phyloP scores from a whole-genome alignment of 2,113 vertebrate genomes.

The Potamarius usumacintae region DNA sequence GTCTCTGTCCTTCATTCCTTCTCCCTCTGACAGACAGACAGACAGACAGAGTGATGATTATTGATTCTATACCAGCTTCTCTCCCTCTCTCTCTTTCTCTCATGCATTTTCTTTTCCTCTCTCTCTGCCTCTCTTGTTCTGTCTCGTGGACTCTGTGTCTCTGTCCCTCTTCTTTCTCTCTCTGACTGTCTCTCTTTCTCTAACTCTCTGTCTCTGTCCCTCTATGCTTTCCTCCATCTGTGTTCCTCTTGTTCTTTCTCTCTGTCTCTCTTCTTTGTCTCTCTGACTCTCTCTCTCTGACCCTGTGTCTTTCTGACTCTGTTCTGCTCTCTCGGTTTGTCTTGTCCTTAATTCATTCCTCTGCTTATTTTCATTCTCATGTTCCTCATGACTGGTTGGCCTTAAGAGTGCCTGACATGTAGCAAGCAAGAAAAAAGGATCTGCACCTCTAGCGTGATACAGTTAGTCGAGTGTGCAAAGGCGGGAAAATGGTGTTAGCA shows the following conservation, averaged over 20 bases:
- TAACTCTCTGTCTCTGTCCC: neutral
- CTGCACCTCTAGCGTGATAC: constrained; percentile 8
- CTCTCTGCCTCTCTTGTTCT: neutral
- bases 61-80: too few species aligned
- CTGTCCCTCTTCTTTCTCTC: neutral
- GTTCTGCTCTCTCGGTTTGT: neutral
- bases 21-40: too few species aligned
- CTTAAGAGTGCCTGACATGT: constrained; percentile 1
- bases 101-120: neutral
- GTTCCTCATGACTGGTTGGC: constrained; percentile 15
- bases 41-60: too few species aligned
- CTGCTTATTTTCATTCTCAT: constrained; percentile 10
- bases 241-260: constrained; percentile 24
- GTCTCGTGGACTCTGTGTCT: neutral
- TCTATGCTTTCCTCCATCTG: neutral
- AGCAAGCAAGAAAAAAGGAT: constrained; percentile 14
- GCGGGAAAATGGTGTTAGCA: constrained; percentile 74
- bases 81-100: neutral
- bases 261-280: constrained; percentile 36
- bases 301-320: neutral
- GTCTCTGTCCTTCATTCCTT: neutral
- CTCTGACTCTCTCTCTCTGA: constrained; percentile 38
- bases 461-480: neutral
- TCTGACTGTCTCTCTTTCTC: neutral
- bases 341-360: neutral